These are phyloP conservation scores for Epizoanthus ramosus DNA, from an alignment of 92 coral and sea anemone genomes.

Conservation along the genomic window DNA sequence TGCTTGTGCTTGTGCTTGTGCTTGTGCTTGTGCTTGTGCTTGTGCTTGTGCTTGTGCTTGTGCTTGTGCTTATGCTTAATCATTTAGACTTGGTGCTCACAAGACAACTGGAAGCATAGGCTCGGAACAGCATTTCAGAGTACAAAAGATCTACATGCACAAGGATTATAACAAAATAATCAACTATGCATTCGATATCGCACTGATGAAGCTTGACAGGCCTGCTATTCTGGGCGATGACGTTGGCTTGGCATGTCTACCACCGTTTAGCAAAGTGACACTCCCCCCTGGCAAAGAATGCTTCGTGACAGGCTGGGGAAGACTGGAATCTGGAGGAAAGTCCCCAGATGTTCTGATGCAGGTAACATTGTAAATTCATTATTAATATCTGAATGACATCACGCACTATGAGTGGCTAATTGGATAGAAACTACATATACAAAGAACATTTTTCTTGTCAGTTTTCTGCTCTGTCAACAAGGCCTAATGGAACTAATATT, in stretches of 20 bases:
- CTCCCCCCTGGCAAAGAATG: constrained; percentile 1
- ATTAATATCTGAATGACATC: no score
- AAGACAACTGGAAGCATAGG: neutral
- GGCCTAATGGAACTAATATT: no score
- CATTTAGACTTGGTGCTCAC: constrained; percentile 17
- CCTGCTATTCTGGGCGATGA: constrained; percentile 3
- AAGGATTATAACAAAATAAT: neutral
- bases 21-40: no score
- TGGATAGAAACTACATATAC: no score
- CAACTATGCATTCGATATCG: constrained; percentile 1
- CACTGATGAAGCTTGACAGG: neutral
- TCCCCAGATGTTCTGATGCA: neutral
- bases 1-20: no score
- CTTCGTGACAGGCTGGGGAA: constrained; percentile 13
- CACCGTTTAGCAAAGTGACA: neutral
- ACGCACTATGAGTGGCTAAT: no score
- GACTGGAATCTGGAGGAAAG: neutral
- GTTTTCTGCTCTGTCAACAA: no score
- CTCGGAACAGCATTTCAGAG: neutral
- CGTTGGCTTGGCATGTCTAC: neutral
- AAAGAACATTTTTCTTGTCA: no score
- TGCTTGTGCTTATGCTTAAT: neutral
- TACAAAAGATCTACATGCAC: constrained; percentile 21
- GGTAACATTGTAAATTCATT: neutral
- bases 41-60: no score